Conservation (phyloP, 2,888 invertebrate genomes). For the Caenorhabditis sulstoni region DNA sequence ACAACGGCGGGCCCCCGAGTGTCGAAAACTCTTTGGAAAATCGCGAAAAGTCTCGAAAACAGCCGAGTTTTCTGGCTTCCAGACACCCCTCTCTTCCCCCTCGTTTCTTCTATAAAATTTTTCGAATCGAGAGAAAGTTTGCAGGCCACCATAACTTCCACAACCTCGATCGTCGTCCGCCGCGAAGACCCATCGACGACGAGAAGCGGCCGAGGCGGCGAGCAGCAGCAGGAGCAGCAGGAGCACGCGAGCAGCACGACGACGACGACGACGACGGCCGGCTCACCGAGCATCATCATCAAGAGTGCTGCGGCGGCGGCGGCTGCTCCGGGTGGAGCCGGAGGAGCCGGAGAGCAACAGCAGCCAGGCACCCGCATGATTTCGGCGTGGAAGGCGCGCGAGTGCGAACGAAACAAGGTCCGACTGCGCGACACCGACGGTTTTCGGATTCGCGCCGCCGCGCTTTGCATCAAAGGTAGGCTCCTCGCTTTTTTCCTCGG, state of each 20-base stretch:
- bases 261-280: constrained; percentile 60
- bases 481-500: too few species aligned
- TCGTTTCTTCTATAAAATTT: too few species aligned
- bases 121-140: too few species aligned
- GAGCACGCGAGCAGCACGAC: constrained; percentile 30
- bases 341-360: neutral
- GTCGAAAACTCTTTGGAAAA: too few species aligned
- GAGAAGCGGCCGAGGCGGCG: neutral
- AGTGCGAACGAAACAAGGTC: constrained; percentile 46
- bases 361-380: constrained; percentile 40
- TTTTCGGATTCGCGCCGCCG: constrained; percentile 73
- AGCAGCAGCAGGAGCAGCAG: constrained; percentile 24
- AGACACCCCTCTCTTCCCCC: too few species aligned
- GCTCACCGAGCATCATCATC: constrained; percentile 40
- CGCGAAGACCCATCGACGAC: constrained; percentile 24
- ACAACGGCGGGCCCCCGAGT: too few species aligned
- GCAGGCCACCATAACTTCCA: constrained; percentile 47
- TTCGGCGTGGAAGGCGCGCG: constrained; percentile 58
- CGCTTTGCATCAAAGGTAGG: constrained; percentile 69
- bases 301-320: too few species aligned
- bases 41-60: too few species aligned
- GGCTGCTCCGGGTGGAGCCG: neutral
- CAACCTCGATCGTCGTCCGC: constrained; percentile 12
- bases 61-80: too few species aligned
- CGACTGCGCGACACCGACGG: constrained; percentile 72